Base-by-base conservation (phyloP, 2,113 vertebrate genomes). In the Cromileptes altivelis region DNA sequence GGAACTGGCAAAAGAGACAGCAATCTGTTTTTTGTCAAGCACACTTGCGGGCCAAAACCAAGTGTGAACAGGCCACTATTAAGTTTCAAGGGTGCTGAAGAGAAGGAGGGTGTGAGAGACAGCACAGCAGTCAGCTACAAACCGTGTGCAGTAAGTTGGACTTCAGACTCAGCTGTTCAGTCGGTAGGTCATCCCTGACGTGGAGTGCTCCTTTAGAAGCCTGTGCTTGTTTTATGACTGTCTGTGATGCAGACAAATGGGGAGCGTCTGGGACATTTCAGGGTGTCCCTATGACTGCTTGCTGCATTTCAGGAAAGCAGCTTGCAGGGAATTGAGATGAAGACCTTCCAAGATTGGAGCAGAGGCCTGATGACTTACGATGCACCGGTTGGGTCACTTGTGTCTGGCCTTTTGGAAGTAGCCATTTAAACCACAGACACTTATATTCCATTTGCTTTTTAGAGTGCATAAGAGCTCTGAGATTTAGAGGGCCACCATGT, bases 21-120 rank as follows among this genome's bases (percentile, higher is more conserved):
- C 10, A 27, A 52, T 84, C 91, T 88, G 91, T 70, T 88, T 93
- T 90, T 85, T 74, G 56, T 84, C 81, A 85, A 77, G 70, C 78
- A 85, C 80, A 63, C 50, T 72, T 75, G 77, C 25, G 25, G 42
- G 23, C 40, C 10, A 73, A 74, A 74, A 80, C 57, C 53, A 82
- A 61, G 64, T 56, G 82, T 77, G 71, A 78, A 83, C 64, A 62
- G 47, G 58, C 72, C 9, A 3, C 49, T 65, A 42, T 84, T 74
- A 64, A 13, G 74, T 78, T 86, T 75, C 60, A 78, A 55, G 64
- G 55, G 49, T 53, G 69, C 27, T 30, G 61, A 72, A 1, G 64
- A 56, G 57, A 62, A 12, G 49, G 50, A 67, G 49, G 58, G 76
- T 56, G 69, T 83, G 80, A 80, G 40, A 68, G 84, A 82, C 70